Percentiles rank a stretch among this genome's conserved stretches.
phyloP scores from a whole-genome alignment of 2,113 vertebrate species.

The Cyphomyrus discorhynchus region DNA sequence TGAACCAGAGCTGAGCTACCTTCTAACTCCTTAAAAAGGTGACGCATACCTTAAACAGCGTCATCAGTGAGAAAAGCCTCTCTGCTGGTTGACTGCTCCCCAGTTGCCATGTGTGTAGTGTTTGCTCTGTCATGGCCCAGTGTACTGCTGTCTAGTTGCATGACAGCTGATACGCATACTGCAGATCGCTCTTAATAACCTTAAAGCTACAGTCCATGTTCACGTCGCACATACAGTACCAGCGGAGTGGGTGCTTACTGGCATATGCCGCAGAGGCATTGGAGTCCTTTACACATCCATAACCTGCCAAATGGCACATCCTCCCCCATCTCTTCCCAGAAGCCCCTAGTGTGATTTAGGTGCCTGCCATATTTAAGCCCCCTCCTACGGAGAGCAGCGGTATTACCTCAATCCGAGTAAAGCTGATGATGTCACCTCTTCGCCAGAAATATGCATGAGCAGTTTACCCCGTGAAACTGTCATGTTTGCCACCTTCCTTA shows the following conservation, averaged over 20 bases:
- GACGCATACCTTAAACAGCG: not conserved
- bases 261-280: not conserved
- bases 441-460: conserved; percentile 46
- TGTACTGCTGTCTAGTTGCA: not conserved
- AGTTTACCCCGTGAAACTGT: conserved; percentile 45
- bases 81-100: not conserved
- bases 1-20: not conserved
- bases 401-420: conserved; percentile 50
- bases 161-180: not conserved
- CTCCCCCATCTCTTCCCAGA: not conserved
- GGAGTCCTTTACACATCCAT: not conserved
- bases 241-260: not conserved
- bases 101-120: not conserved
- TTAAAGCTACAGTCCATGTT: not conserved
- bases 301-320: not conserved
- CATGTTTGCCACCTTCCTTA: conserved; percentile 41
- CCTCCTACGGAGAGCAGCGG: conserved; percentile 46
- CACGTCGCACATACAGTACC: not conserved
- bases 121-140: not conserved
- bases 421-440: conserved; percentile 54
- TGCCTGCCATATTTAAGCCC: conserved; percentile 53
- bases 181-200: not conserved
- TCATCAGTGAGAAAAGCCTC: not conserved
- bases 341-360: conserved; percentile 59
- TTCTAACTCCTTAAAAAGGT: not conserved